Percentiles rank a stretch among this genome's conserved stretches.
Evolutionary conservation across 1,140 invertebrate species (phyloP).

Genomic region (Macrobrachium rosenbergii): DNA sequence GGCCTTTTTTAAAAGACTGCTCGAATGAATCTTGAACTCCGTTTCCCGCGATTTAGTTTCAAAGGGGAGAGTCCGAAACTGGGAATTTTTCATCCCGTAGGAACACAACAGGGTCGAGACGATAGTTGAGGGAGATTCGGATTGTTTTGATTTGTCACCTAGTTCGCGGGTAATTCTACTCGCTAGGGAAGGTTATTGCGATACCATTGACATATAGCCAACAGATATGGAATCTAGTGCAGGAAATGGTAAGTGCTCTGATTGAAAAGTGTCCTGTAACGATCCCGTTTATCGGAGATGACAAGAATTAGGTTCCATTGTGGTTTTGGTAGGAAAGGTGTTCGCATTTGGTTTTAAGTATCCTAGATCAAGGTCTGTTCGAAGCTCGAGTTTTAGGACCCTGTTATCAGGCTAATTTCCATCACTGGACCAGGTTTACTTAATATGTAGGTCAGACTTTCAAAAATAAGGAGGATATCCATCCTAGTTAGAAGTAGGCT

Average conservation of each 20-base stretch:
- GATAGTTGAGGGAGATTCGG: neutral
- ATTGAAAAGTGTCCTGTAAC: neutral
- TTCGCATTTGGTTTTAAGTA: too few species aligned
- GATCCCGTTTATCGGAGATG: too few species aligned
- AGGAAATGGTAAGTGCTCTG: neutral
- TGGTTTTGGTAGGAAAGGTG: too few species aligned
- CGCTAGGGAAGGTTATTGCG: neutral
- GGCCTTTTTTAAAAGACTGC: conserved; percentile 26
- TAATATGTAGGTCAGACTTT: too few species aligned
- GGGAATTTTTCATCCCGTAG: neutral
- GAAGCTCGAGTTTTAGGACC: too few species aligned
- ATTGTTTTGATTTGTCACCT: conserved; percentile 34
- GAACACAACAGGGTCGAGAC: neutral
- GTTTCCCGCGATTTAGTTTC: conserved; percentile 49
- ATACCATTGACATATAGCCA: too few species aligned
- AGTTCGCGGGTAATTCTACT: conserved; percentile 40
- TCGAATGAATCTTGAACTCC: neutral
- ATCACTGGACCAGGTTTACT: too few species aligned
- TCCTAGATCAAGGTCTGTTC: too few species aligned
- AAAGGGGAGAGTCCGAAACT: conserved; percentile 46
- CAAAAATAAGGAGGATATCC: too few species aligned
- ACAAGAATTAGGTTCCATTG: too few species aligned
- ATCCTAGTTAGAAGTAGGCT: too few species aligned
- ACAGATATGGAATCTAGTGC: conserved; percentile 4
- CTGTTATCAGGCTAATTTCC: too few species aligned